Percentiles rank a stretch among this genome's conserved stretches.
Conservation (phyloP, 1,140 invertebrate genomes). For the Drosophila kanapiae region DNA sequence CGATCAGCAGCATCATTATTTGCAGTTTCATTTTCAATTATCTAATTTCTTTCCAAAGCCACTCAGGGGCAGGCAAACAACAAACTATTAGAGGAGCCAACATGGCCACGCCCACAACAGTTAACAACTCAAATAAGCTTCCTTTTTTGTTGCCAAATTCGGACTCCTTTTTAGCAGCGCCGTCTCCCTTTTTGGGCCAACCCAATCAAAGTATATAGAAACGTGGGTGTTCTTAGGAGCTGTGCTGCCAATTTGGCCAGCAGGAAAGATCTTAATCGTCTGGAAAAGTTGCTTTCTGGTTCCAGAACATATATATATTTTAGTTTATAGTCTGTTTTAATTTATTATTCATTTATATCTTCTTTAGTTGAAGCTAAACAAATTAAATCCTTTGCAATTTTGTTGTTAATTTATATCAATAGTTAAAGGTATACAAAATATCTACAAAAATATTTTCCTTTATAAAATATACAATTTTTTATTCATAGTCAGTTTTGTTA, state of each 20-base stretch:
- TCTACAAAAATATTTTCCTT: background rate
- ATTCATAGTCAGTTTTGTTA: no score
- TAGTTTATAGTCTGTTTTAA: no score
- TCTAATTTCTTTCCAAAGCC: constrained; percentile 38
- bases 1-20: constrained; percentile 38
- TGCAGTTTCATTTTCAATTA: constrained; percentile 50
- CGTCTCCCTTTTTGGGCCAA: background rate
- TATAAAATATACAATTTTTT: no score
- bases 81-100: constrained; percentile 36
- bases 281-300: background rate
- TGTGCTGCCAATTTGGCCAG: background rate
- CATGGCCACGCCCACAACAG: constrained; percentile 45
- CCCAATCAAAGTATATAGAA: constrained; percentile 9
- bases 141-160: constrained; percentile 31
- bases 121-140: constrained; percentile 55
- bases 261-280: background rate
- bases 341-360: no score
- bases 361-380: no score
- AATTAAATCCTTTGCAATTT: background rate
- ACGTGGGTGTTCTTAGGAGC: background rate
- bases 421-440: background rate
- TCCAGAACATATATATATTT: background rate
- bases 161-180: background rate
- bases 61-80: constrained; percentile 28
- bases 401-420: background rate